These are phyloP conservation scores for Styela clava DNA, from an alignment of 23 tunicate species.

Conservation along the genomic window DNA sequence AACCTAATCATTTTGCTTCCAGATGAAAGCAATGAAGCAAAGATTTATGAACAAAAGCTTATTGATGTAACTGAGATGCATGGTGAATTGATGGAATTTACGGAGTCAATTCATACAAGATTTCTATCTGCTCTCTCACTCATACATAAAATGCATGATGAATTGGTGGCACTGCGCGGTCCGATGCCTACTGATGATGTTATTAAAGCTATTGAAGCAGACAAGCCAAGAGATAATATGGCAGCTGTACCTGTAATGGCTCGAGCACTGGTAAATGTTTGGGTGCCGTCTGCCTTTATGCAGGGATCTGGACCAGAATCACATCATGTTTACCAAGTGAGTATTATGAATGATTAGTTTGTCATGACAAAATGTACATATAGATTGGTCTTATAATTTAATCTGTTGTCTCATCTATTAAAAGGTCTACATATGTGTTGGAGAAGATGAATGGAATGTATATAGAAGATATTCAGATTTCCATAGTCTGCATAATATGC, in stretches of 20 bases:
- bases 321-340: conserved; percentile 75
- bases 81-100: conserved; percentile 93
- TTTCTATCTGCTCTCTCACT: conserved; percentile 60
- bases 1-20: neutral
- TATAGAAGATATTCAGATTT: conserved; percentile 88
- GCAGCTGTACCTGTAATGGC: conserved; percentile 2
- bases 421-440: conserved; percentile 67
- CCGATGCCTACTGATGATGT: conserved; percentile 89
- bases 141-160: conserved; percentile 63
- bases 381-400: neutral
- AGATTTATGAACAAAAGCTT: conserved; percentile 50
- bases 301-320: conserved; percentile 81
- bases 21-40: neutral
- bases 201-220: conserved; percentile 54
- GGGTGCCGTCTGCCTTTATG: conserved; percentile 83
- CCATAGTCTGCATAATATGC: conserved; percentile 56
- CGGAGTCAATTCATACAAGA: conserved; percentile 57
- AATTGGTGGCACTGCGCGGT: conserved; percentile 78
- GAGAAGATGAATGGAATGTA: conserved; percentile 93
- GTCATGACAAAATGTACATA: neutral
- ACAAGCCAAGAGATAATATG: conserved; percentile 28
- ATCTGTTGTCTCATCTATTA: neutral
- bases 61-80: conserved; percentile 93
- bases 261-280: conserved; percentile 76
- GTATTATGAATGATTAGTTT: neutral